Evolutionary conservation across 2,113 vertebrate species (phyloP).

Genomic region (Tauraco erythrolophus): DNA sequence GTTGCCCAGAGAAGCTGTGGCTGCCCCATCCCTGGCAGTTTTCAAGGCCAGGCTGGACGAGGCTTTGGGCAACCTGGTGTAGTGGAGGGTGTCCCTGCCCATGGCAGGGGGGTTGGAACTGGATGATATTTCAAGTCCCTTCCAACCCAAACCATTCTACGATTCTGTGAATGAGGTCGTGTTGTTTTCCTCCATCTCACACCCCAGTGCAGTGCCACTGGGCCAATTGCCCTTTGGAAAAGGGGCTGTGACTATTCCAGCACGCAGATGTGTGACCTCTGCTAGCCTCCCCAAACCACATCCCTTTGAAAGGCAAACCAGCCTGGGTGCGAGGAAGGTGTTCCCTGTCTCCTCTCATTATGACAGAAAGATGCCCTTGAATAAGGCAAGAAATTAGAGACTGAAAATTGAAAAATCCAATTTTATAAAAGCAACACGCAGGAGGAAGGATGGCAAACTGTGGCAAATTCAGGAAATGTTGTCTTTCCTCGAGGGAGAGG

Average conservation of each 20-base stretch:
- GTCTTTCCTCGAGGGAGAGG: background rate
- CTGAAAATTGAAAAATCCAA: rapidly evolving
- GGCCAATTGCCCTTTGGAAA: background rate
- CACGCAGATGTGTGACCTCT: background rate
- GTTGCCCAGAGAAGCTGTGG: too few species aligned
- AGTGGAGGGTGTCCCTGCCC: too few species aligned
- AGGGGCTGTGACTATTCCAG: background rate
- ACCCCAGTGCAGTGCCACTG: too few species aligned
- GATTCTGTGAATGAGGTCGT: background rate
- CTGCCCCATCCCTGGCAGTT: too few species aligned
- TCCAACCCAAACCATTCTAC: too few species aligned
- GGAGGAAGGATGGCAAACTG: background rate
- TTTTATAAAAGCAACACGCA: background rate
- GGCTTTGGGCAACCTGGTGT: too few species aligned
- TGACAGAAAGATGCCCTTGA: background rate
- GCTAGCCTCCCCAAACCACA: background rate
- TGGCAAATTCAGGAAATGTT: background rate
- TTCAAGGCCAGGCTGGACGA: too few species aligned
- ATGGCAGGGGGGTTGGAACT: too few species aligned
- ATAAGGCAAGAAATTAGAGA: background rate
- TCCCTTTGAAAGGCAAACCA: background rate
- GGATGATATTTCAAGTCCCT: too few species aligned
- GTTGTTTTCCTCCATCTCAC: background rate
- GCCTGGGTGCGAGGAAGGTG: rapidly evolving
- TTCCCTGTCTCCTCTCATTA: background rate